Conservation (phyloP, 2,113 vertebrate genomes). For the Setophaga coronata region DNA sequence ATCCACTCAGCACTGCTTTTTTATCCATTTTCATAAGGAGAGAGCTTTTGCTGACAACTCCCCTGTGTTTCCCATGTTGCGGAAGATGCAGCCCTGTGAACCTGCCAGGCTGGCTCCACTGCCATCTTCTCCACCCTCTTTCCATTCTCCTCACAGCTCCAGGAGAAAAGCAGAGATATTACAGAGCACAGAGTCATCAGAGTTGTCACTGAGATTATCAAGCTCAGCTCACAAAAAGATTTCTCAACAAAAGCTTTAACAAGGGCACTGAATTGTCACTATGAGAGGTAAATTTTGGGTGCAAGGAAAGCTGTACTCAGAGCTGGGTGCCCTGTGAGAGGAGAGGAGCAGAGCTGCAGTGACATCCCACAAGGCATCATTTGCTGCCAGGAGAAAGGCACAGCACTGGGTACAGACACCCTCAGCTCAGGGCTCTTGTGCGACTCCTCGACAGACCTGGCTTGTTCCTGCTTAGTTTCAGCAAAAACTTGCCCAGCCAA, state of each 20-base stretch:
- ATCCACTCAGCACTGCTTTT: neutral
- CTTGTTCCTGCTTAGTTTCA: constrained; percentile 12
- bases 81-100: neutral
- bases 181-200: accelerated
- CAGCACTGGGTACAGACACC: neutral
- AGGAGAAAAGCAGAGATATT: neutral
- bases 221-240: neutral
- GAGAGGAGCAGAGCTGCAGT: accelerated
- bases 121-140: neutral
- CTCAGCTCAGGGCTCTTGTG: neutral
- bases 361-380: neutral
- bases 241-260: neutral
- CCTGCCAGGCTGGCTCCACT: neutral
- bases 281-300: accelerated
- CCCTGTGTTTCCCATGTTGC: neutral
- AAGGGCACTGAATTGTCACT: neutral
- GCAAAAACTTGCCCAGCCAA: neutral
- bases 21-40: neutral
- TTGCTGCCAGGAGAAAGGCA: neutral
- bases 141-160: accelerated
- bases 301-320: accelerated
- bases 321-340: neutral
- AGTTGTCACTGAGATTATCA: accelerated
- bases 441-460: neutral
- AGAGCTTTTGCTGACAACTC: neutral